These are phyloP conservation scores for Ariolimax columbianus DNA, from an alignment of 2,888 invertebrate genomes.

Conservation along the genomic window DNA sequence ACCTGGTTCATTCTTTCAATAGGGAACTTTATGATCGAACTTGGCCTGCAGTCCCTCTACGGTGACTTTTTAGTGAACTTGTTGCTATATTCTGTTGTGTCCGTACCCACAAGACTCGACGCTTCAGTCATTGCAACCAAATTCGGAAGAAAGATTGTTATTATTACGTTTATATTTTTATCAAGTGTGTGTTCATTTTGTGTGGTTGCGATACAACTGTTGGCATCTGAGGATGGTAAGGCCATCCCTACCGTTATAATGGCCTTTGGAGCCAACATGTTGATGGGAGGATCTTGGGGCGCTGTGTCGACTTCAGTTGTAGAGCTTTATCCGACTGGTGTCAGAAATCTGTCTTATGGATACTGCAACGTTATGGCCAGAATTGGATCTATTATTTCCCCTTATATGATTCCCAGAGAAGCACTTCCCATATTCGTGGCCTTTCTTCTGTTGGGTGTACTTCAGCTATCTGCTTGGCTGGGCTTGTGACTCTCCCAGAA, in stretches of 20 bases:
- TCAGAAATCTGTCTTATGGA: background rate
- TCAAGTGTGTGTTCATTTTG: background rate
- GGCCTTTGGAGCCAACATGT: background rate
- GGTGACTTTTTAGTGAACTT: slow-evolving; percentile 62
- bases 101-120: background rate
- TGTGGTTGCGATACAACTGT: background rate
- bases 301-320: background rate
- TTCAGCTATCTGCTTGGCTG: background rate
- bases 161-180: background rate
- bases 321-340: background rate
- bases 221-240: background rate
- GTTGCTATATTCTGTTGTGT: slow-evolving; percentile 50
- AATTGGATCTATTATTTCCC: background rate
- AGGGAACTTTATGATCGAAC: slow-evolving; percentile 60
- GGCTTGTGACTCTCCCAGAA: background rate
- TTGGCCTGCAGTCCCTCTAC: slow-evolving; percentile 56
- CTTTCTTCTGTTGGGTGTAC: background rate
- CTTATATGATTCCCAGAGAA: background rate
- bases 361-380: background rate
- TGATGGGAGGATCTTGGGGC: background rate
- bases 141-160: background rate
- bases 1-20: slow-evolving; percentile 25
- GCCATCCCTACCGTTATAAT: background rate
- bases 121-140: background rate
- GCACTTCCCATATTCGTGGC: background rate